Conservation (phyloP, 1,140 invertebrate genomes). For the Drusus annulatus region DNA sequence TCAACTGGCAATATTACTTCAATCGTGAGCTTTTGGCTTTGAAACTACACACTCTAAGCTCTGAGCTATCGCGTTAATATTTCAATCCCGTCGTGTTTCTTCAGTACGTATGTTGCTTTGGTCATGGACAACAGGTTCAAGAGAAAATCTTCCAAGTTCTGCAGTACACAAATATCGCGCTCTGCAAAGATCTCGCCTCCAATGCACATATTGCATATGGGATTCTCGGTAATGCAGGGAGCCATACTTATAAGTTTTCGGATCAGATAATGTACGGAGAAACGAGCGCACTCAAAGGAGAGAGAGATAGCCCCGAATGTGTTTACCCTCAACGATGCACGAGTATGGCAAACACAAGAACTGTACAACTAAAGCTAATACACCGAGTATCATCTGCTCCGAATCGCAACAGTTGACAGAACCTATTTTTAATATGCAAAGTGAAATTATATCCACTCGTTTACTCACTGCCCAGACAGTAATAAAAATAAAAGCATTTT, state of each 20-base stretch:
- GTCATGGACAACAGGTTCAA: too few relatives aligned
- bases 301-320: conserved; percentile 31
- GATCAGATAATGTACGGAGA: conserved; percentile 27
- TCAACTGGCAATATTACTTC: too few relatives aligned
- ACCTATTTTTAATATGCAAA: neutral
- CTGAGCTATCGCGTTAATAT: too few relatives aligned
- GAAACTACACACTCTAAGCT: too few relatives aligned
- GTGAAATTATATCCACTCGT: too few relatives aligned
- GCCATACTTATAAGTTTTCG: neutral
- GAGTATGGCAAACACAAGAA: neutral
- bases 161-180: conserved; percentile 1
- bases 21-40: too few relatives aligned
- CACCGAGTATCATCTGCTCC: neutral
- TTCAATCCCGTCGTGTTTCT: too few relatives aligned
- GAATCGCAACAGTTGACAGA: neutral
- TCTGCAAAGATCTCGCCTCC: conserved; percentile 10
- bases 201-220: conserved; percentile 17
- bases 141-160: too few relatives aligned
- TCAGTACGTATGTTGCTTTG: too few relatives aligned
- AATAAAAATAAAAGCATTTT: too few relatives aligned
- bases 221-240: conserved; percentile 19
- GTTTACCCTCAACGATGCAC: neutral
- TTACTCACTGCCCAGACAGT: too few relatives aligned
- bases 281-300: conserved; percentile 16
- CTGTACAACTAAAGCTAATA: neutral